Conservation (phyloP, 2,888 invertebrate genomes). For the Cephus pygmeus region DNA sequence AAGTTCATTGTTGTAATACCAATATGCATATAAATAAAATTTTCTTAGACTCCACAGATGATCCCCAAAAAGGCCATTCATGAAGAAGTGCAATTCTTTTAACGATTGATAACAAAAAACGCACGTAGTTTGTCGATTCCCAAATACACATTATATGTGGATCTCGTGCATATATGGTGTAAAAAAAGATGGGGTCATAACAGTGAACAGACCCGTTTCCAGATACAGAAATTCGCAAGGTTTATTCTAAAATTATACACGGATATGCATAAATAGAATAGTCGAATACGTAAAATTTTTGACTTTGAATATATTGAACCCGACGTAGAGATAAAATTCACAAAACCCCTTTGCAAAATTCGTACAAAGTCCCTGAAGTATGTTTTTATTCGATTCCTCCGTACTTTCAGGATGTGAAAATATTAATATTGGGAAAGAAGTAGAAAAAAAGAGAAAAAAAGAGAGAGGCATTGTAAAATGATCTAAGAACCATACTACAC, state of each 20-base stretch:
- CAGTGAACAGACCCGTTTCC: neutral
- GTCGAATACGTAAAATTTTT: neutral
- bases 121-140: neutral
- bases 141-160: neutral
- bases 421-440: neutral
- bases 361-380: neutral
- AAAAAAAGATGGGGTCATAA: neutral
- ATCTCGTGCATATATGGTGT: neutral
- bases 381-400: neutral
- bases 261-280: neutral
- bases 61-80: no score
- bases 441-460: neutral
- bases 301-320: neutral
- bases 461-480: neutral
- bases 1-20: no score
- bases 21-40: neutral
- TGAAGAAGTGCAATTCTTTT: no score
- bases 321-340: neutral
- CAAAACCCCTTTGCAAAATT: no score
- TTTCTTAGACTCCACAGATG: neutral
- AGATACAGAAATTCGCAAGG: neutral
- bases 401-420: neutral
- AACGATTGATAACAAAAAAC: neutral
- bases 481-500: neutral
- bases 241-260: neutral